Conservation (phyloP, 2,797 vertebrate genomes). For the Intellagama lesueurii region DNA sequence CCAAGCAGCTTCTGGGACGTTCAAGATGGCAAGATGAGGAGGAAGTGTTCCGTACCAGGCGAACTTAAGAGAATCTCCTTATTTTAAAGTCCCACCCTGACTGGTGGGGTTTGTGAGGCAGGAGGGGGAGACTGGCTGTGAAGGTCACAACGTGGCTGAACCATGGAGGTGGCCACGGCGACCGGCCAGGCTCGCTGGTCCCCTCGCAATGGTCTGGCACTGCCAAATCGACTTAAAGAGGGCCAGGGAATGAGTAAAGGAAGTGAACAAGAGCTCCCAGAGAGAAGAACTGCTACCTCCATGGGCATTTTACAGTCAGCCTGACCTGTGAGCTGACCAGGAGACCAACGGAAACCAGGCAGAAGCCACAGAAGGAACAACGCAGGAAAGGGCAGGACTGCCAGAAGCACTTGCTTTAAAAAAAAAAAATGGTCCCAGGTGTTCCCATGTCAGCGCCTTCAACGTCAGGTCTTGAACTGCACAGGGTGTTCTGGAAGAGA, state of each 20-base stretch:
- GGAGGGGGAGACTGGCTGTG: too few relatives aligned
- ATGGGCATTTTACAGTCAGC: conserved; percentile 28
- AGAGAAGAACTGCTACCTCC: conserved; percentile 51
- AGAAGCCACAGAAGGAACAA: conserved; percentile 34
- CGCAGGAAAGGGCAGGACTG: conserved; percentile 38
- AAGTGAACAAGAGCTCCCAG: conserved; percentile 42
- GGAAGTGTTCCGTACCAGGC: conserved; percentile 28
- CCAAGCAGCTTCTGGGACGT: conserved; percentile 23
- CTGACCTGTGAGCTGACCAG: conserved; percentile 57
- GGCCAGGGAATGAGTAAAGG: not conserved
- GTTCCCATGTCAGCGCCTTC: conserved; percentile 18
- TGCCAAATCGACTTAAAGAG: not conserved
- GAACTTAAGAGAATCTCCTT: conserved; percentile 41
- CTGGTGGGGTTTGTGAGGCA: too few relatives aligned
- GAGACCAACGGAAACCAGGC: conserved; percentile 39
- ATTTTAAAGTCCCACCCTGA: conserved; percentile 28
- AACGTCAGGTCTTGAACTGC: conserved; percentile 35
- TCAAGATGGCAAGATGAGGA: conserved; percentile 5
- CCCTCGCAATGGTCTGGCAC: conserved; percentile 9
- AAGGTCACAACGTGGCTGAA: conserved; percentile 23
- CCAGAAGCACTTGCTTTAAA: conserved; percentile 38
- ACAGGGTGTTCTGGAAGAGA: conserved; percentile 48
- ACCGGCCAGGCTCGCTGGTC: not conserved
- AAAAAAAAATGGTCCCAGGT: conserved; percentile 26
- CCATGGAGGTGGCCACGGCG: conserved; percentile 1